Evolutionary conservation across 1,140 invertebrate genomes (phyloP), one percentile per base, ranked within the genome.

Genomic region (Nasonia longicornis): DNA sequence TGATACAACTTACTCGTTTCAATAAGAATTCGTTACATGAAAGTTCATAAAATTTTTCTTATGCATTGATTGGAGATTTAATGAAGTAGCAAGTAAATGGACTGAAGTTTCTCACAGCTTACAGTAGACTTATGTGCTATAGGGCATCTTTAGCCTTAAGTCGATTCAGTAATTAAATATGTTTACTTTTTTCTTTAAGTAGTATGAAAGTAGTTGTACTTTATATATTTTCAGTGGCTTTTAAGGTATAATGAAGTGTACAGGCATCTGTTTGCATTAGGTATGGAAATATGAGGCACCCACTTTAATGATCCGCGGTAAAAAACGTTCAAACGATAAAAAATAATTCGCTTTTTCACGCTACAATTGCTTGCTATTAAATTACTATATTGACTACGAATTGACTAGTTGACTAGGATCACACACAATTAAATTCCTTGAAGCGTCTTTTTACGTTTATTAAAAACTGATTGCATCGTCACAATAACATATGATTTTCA

Each of bases 121-220:
- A 83, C 67, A 52, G 77, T 86, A 71, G 79, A 85, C 87, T 87
- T 87, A 86, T 69, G 38, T 79, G 70, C 82, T 86, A 58, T 58
- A 86, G 73, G 35, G 73, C 76, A 84, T 81, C 67, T 74, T 75
- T 86, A 85, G 86, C 80, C 86, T 86, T 84, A 80, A 85, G 67
- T 85, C 70, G 79, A 84, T 85, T 82, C 70, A 77, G 84, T 87
- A 85, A 86, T 86, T 85, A 87, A 88, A 87, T 87, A 87, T 82
- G 85, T 81, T 58, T 74, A 22, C 52, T 58, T 58, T 58, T 83
- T 87, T 86, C 84, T 86, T n/a, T 84, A 87, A 85, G 80, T 86
- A 86, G 85, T 88, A 88, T 86, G 87, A 88, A 88, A 88, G 86
- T 88, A 87, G 86, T 88, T 87, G 86, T 87, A 88, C 85, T 88